Percentiles rank a stretch among this genome's conserved stretches.
Conservation (phyloP, 2,797 vertebrate genomes). For the Anableps anableps region DNA sequence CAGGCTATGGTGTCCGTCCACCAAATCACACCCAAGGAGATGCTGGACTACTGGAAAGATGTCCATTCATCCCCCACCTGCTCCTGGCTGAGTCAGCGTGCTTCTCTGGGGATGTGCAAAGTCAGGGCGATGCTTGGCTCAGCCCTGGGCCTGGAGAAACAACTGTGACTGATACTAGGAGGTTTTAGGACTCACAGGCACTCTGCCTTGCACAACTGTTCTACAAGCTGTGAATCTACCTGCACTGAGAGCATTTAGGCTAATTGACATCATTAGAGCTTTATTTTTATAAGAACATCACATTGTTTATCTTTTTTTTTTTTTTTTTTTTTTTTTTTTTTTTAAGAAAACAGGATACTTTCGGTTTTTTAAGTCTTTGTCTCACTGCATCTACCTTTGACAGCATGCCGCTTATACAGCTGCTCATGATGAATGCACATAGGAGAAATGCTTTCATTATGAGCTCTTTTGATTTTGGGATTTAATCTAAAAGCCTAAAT, state of each 20-base stretch:
- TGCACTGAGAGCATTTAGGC: conserved; percentile 47
- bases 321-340: conserved; percentile 30
- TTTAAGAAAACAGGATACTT: conserved; percentile 12
- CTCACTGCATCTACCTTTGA: conserved; percentile 10
- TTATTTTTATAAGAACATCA: conserved; percentile 57
- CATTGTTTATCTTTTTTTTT: conserved; percentile 33
- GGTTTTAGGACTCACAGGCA: not conserved
- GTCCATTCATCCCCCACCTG: conserved; percentile 71
- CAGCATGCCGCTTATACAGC: conserved; percentile 39
- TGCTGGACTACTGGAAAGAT: conserved; percentile 82
- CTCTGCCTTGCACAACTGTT: conserved; percentile 67
- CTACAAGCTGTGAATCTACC: conserved; percentile 48
- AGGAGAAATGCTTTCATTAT: conserved; percentile 4
- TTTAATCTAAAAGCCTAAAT: conserved; percentile 44
- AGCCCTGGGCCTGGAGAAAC: conserved; percentile 61
- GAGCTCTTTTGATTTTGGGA: conserved; percentile 31
- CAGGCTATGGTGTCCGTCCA: conserved; percentile 87
- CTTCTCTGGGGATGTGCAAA: conserved; percentile 85
- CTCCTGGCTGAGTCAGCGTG: conserved; percentile 75
- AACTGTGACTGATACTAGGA: conserved; percentile 36
- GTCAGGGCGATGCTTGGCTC: conserved; percentile 71
- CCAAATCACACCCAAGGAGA: conserved; percentile 78
- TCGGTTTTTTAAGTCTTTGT: conserved; percentile 7
- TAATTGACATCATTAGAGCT: conserved; percentile 60
- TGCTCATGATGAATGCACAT: conserved; percentile 23